phyloP scores from a whole-genome alignment of 2,113 vertebrate genomes.

The Antennarius striatus region DNA sequence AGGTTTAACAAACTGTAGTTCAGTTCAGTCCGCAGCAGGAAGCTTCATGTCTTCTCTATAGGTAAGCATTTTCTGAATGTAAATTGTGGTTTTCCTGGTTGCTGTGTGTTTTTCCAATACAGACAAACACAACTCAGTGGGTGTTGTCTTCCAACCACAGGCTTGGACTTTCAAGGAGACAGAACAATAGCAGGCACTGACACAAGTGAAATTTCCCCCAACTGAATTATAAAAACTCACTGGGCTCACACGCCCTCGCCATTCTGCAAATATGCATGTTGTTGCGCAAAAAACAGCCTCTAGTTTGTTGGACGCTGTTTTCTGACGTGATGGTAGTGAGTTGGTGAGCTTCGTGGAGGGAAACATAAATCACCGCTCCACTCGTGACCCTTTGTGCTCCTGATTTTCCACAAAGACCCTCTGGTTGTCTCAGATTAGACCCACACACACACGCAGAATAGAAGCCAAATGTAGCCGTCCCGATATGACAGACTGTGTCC shows the following conservation, averaged over 20 bases:
- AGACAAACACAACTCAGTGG: conserved; percentile 52
- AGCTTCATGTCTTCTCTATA: conserved; percentile 61
- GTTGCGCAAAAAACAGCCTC: conserved; percentile 40
- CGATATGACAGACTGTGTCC: conserved; percentile 42
- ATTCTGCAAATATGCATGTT: conserved; percentile 50
- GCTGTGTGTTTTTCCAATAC: conserved; percentile 52
- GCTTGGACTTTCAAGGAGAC: conserved; percentile 58
- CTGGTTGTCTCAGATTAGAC: conserved; percentile 48
- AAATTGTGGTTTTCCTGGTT: conserved; percentile 33
- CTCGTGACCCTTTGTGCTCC: conserved; percentile 5
- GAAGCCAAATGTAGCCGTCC: conserved; percentile 48
- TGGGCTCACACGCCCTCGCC: conserved; percentile 46
- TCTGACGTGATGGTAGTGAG: conserved; percentile 48
- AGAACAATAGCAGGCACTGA: conserved; percentile 74
- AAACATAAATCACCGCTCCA: conserved; percentile 60
- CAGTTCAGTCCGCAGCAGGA: conserved; percentile 46
- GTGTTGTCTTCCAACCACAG: conserved; percentile 62
- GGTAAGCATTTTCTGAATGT: conserved; percentile 64
- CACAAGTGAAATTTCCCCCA: conserved; percentile 68
- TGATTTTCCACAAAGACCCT: conserved; percentile 38
- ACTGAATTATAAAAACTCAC: conserved; percentile 49
- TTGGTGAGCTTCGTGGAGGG: conserved; percentile 54
- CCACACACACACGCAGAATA: conserved; percentile 28
- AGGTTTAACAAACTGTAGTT: conserved; percentile 23
- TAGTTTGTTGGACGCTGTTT: conserved; percentile 43